Evolutionary conservation across 2,113 vertebrate species (phyloP).

Genomic region (Trogon surrucura): DNA sequence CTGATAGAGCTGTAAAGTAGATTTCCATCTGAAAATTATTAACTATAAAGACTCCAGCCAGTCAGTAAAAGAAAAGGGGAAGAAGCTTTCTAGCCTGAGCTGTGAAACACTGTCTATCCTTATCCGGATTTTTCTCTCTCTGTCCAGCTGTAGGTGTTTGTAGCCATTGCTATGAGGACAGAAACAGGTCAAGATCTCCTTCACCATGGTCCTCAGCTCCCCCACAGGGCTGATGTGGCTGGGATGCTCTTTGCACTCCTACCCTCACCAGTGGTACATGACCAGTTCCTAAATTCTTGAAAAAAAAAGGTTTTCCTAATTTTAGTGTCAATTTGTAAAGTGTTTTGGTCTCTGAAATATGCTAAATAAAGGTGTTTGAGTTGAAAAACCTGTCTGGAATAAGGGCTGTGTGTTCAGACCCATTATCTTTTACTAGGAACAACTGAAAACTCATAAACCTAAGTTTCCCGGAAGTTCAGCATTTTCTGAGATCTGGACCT

Average conservation of each 20-base stretch:
- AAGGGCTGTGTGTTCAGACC: background rate
- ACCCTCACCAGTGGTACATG: background rate
- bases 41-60: background rate
- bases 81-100: background rate
- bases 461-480: background rate
- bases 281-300: background rate
- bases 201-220: background rate
- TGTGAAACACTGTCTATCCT: background rate
- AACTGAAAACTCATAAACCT: background rate
- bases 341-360: background rate
- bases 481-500: background rate
- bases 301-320: background rate
- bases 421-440: background rate
- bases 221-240: background rate
- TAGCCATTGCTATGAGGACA: background rate
- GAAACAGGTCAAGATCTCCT: background rate
- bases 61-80: background rate
- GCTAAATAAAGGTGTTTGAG: background rate
- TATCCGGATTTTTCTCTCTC: accelerated
- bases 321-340: background rate
- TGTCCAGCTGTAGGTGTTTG: background rate
- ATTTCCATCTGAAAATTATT: constrained; percentile 63
- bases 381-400: background rate
- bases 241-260: background rate
- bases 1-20: constrained; percentile 20